phyloP scores from a whole-genome alignment of 1,140 invertebrate species.

The Trinorchestia longiramus region DNA sequence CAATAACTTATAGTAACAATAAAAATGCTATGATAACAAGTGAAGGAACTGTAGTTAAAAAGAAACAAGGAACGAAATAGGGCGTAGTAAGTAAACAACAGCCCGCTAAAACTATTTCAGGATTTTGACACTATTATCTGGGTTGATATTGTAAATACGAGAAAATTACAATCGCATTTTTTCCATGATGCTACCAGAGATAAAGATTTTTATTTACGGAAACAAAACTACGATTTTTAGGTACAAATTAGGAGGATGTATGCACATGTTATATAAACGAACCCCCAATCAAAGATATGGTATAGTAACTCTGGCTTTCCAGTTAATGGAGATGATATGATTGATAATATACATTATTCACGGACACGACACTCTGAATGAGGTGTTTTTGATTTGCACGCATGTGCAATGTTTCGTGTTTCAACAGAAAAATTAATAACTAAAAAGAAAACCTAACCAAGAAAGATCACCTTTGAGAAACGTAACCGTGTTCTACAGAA shows the following conservation, averaged over 20 bases:
- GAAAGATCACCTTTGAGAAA: neutral
- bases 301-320: neutral
- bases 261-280: no score
- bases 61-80: neutral
- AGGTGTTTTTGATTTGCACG: neutral
- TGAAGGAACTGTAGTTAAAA: slow-evolving; percentile 4
- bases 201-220: neutral
- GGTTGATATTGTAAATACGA: neutral
- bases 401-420: no score
- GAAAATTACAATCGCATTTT: neutral
- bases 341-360: neutral
- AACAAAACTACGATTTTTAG: neutral
- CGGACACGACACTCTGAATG: neutral
- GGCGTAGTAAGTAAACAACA: neutral
- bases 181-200: neutral
- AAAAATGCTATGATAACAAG: slow-evolving; percentile 40
- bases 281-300: neutral
- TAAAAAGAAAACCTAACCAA: neutral
- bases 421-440: neutral
- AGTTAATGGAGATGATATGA: neutral
- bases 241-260: neutral
- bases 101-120: neutral
- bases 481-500: neutral
- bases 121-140: slow-evolving; percentile 1
- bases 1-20: neutral